Percentiles rank a stretch among this genome's conserved stretches.
These are phyloP conservation scores for Premnoplex brunnescens DNA, from an alignment of 2,797 vertebrate species.

Conservation along the genomic window DNA sequence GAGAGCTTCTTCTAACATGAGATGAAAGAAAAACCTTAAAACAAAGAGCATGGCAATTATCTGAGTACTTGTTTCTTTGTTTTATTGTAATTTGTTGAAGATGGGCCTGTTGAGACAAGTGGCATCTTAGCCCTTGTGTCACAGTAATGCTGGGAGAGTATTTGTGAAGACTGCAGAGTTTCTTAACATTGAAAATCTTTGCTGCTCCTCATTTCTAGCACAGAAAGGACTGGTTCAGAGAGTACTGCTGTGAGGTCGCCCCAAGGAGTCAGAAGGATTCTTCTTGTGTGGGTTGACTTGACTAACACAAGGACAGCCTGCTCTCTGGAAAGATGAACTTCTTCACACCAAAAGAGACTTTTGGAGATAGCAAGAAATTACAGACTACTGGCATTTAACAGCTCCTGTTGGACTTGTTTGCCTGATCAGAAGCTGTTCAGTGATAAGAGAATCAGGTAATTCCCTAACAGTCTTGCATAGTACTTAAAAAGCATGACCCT, in stretches of 20 bases:
- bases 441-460: not conserved
- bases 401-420: not conserved
- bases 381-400: not conserved
- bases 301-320: not conserved
- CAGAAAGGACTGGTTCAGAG: not conserved
- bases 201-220: not conserved
- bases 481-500: not conserved
- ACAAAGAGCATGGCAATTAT: not conserved
- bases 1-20: not conserved
- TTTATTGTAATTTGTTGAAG: not conserved
- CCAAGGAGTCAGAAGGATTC: not conserved
- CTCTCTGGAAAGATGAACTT: not conserved
- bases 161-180: not conserved
- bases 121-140: not conserved
- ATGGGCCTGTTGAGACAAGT: not conserved
- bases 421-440: not conserved
- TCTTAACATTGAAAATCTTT: not conserved
- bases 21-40: not conserved
- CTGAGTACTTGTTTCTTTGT: not conserved
- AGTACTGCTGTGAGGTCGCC: fast-evolving
- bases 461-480: not conserved
- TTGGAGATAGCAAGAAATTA: not conserved
- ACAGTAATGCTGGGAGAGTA: not conserved
- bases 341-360: not conserved
- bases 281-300: not conserved